Evolutionary conservation across 30 jellyfish, hydroid and myxozoan species (phyloP), one percentile per base, ranked within the genome.

Genomic region (Cassiopea andromeda): DNA sequence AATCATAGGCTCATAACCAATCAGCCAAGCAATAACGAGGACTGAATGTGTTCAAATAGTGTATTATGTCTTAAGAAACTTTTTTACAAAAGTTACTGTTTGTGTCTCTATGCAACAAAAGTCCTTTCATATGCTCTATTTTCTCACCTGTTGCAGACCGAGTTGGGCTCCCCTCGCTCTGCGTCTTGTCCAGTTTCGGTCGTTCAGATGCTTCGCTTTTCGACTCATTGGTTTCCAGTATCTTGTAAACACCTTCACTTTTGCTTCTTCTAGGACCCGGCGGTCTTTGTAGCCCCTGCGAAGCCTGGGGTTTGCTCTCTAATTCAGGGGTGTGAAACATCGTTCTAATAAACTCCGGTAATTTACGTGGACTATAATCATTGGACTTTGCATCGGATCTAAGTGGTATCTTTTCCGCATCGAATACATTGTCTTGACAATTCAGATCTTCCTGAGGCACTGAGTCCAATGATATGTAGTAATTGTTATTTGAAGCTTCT

Each of bases 171-270:
- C 74, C 80, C 43, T 82, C 90, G 46, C 90, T 82, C 7, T 13
- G 46, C 44, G 82, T 82, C 48, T 82, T 82, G 45, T 82, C 90
- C 48, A 82, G 73, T 82, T 69, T 82, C 57, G 70, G 1, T 44
- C 58, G 69, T 18, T n/a, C 75, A 14, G 46, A 14, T 14, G 48
- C 18, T 2, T 54, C 87, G 5, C 38, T 38, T 5, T 82, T 49
- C 19, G 69, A 50, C 54, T 43, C 68, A 38, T 69, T 74, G 14
- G 48, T 67, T 47, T 58, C 69, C 44, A 18, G 18, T 46, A 82
- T 66, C 69, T n/a, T 15, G 59, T 43, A 46, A n/a, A 86, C 82
- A 6, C 93, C 93, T 16, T 86, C 93, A 47, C 93, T 86, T 44
- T 48, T 45, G 7, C 88, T 49, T 19, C 89, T 43, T 17, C 83